These are phyloP conservation scores for Trichonephila clavata DNA, from an alignment of 1,140 invertebrate species.

Conservation along the genomic window DNA sequence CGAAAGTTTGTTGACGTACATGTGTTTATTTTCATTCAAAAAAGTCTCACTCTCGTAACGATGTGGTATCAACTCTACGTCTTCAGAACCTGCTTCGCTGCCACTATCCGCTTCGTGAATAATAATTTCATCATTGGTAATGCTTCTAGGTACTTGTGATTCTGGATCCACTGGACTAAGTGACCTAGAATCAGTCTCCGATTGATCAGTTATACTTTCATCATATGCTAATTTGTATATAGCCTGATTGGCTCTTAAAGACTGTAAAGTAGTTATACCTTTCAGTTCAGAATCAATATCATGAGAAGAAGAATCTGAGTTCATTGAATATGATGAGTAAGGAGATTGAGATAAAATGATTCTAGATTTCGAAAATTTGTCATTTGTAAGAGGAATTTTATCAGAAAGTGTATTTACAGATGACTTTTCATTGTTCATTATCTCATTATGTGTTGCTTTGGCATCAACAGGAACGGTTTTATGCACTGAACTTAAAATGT, in stretches of 20 bases:
- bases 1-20: constrained; percentile 77
- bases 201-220: constrained; percentile 65
- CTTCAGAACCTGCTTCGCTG: constrained; percentile 77
- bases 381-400: background rate
- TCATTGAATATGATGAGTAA: background rate
- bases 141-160: constrained; percentile 37
- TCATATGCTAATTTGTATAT: constrained; percentile 75
- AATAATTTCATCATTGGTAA: constrained; percentile 71
- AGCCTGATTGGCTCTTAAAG: constrained; percentile 53
- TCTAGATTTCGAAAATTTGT: constrained; percentile 14
- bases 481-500: constrained; percentile 52
- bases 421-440: background rate
- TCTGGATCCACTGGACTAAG: constrained; percentile 56
- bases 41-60: constrained; percentile 72
- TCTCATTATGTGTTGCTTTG: background rate
- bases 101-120: constrained; percentile 76
- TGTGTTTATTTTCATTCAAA: constrained; percentile 55
- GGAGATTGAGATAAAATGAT: constrained; percentile 14
- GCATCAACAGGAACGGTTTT: background rate
- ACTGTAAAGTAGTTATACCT: background rate
- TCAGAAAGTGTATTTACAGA: background rate
- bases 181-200: constrained; percentile 26
- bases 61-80: constrained; percentile 77
- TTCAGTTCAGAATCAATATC: constrained; percentile 66
- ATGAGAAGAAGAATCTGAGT: constrained; percentile 40